Evolutionary conservation across 2,888 invertebrate species (phyloP).

Genomic region (Catonia carolina): DNA sequence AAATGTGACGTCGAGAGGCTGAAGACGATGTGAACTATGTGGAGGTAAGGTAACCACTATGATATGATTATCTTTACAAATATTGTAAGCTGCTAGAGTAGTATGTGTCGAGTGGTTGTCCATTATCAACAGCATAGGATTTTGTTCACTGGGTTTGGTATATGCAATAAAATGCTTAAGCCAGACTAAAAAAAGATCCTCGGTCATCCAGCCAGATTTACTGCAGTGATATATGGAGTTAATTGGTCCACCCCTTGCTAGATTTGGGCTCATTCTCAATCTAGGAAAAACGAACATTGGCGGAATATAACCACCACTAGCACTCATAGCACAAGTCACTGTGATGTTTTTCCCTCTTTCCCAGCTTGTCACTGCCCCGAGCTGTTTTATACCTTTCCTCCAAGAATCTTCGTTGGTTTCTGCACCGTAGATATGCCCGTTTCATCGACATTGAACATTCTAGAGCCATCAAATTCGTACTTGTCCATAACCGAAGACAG

Average conservation of each 20-base stretch:
- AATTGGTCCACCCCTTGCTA: no score
- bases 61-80: neutral
- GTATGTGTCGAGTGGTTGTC: neutral
- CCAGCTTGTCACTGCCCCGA: no score
- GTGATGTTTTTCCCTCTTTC: neutral
- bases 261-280: no score
- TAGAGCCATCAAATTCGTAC: no score
- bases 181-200: neutral
- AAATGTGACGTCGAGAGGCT: no score
- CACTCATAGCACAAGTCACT: neutral
- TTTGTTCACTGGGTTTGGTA: no score
- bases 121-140: neutral
- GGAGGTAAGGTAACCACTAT: neutral
- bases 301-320: neutral
- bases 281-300: no score
- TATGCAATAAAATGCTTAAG: neutral
- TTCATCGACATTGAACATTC: neutral
- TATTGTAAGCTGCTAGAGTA: neutral
- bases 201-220: neutral
- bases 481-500: no score
- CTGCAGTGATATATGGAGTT: no score
- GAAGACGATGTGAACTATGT: no score
- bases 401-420: neutral
- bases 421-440: neutral
- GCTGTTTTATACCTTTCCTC: neutral